Evolutionary conservation across 2,888 invertebrate species (phyloP), one percentile per base, ranked within the genome.

Genomic region (Heliconius aoede): DNA sequence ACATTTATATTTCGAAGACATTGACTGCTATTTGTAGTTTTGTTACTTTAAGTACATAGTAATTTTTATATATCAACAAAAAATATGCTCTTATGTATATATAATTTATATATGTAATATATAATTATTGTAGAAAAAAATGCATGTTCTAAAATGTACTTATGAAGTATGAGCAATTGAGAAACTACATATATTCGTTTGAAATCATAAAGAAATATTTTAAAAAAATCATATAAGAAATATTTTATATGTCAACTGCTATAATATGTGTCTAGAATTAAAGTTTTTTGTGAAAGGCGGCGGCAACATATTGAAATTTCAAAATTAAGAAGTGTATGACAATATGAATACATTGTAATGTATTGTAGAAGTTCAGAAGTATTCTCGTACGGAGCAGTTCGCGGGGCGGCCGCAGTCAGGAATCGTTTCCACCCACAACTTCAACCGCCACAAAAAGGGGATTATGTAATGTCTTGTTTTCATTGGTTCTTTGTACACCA

Each of bases 401-500:
- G 62, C 51, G 36, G 55, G 21, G 65, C 65, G 65, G 69, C 78
- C 82, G 82, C 80, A 81, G 62, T 73, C 55, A 60, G 67, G 76
- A 72, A 72, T 62, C 67, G 68, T 69, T 74, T 60, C 73, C 67
- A 51, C 74, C 71, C 67, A 58, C 62, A 77, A 79, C 58, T 79
- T 79, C 64, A 72, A 68, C 61, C 58, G 15, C 62, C 77, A 64
- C 77, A 77, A 79, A 77, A 77, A 72, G 60, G 72, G 67, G 61
- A 67, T 46, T 72, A 68, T 46, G 84, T 71, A 85, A 85, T 87
- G 87, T 87, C 87, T 86, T 87, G 86, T 87, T 89, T 90, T 88
- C 88, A 88, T 89, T 88, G 87, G 88, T 87, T 86, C 87, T 87
- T 88, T 86, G 88, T 86, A 86, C 84, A 85, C 84, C 80, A 83